A percentile compares a stretch with the other conserved stretches of the same genome.
Evolutionary conservation across 2,888 invertebrate genomes (phyloP).

Genomic region (Seladonia tumulorum): DNA sequence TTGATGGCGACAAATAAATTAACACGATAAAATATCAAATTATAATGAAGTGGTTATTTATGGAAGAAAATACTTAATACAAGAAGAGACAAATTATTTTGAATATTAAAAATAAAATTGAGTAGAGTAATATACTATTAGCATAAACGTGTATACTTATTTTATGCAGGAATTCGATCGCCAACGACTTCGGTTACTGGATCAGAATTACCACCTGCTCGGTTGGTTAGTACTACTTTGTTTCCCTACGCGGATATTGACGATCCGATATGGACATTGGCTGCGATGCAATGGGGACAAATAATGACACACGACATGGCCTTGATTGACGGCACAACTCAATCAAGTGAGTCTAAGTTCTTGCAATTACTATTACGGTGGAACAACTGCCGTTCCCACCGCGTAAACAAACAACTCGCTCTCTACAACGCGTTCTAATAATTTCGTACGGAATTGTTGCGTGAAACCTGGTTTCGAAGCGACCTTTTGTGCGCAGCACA

Average conservation of each 20-base stretch:
- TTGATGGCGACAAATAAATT: neutral
- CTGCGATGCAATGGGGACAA: constrained; percentile 93
- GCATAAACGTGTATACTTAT: neutral
- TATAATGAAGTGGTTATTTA: neutral
- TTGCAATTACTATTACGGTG: neutral
- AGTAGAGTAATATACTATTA: too few species aligned
- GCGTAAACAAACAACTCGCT: too few species aligned
- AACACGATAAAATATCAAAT: neutral
- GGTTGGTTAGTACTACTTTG: constrained; percentile 89
- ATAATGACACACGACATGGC: constrained; percentile 93
- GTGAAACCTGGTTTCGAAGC: too few species aligned
- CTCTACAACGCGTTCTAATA: too few species aligned
- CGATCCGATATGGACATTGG: constrained; percentile 90
- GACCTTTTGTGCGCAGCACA: too few species aligned
- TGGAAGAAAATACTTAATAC: neutral
- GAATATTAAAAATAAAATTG: too few species aligned
- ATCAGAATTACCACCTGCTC: constrained; percentile 88
- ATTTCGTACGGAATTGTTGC: too few species aligned
- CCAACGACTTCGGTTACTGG: constrained; percentile 89
- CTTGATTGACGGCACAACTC: constrained; percentile 89
- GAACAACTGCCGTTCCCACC: neutral
- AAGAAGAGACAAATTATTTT: neutral
- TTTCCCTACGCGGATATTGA: constrained; percentile 90
- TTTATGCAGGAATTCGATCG: constrained; percentile 87
- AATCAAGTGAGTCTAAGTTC: constrained; percentile 84